Evolutionary conservation across 2,888 invertebrate genomes (phyloP).

Genomic region (Odontothrips loti): DNA sequence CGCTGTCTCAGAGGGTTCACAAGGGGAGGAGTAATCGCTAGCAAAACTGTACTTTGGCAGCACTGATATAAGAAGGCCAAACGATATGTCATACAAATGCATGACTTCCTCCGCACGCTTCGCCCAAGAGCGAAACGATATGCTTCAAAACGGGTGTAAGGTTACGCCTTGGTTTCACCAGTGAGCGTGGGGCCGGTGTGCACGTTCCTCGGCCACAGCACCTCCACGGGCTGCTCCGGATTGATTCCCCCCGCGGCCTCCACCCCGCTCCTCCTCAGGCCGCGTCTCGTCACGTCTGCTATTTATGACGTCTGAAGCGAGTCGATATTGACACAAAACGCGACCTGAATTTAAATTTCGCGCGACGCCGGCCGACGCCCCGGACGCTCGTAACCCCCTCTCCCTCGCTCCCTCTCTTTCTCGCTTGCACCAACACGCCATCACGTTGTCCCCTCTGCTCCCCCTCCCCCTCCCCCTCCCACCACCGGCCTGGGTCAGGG

Average conservation of each 20-base stretch:
- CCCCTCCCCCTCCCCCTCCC: not conserved
- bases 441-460: not conserved
- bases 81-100: too few relatives aligned
- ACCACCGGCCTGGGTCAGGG: not conserved
- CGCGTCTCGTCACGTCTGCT: not conserved
- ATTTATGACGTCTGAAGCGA: conserved; percentile 24
- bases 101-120: too few relatives aligned
- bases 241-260: not conserved
- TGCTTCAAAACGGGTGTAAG: too few relatives aligned
- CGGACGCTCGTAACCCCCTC: not conserved
- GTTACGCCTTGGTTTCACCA: too few relatives aligned
- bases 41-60: too few relatives aligned
- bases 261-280: not conserved
- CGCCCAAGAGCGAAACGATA: too few relatives aligned
- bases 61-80: too few relatives aligned
- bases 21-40: too few relatives aligned
- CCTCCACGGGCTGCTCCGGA: not conserved
- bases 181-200: too few relatives aligned
- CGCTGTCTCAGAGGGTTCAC: too few relatives aligned
- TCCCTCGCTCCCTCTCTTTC: not conserved
- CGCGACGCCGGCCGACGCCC: not conserved
- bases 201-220: too few relatives aligned
- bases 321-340: conserved; percentile 13
- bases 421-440: not conserved
- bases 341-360: conserved; percentile 1